Evolutionary conservation across 2,113 vertebrate genomes (phyloP), one percentile per base, ranked within the genome.

Genomic region (Solea senegalensis): DNA sequence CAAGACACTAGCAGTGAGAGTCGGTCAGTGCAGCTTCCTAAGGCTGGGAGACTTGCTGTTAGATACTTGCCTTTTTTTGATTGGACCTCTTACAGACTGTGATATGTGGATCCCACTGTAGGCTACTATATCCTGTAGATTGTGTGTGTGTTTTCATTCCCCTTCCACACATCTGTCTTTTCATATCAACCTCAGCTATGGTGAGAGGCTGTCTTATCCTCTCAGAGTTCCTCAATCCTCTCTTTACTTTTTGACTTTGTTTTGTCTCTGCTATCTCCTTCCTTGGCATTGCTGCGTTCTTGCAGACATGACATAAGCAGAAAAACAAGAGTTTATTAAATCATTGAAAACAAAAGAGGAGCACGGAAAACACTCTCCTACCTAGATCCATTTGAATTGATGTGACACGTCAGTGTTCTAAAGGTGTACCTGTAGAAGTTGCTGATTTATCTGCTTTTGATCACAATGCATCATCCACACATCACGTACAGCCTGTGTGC

Each of bases 371-470:
- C 60, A 3, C 66, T 75, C n/a, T 74, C 64, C 67, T 84, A 54
- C 69, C 67, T 74, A 76, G 72, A 81, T 88, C 75, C 80, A 60
- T 88, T 83, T 88, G 76, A 91, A 88, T 90, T 91, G 86, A 92
- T 90, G 89, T 60, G 70, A 70, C 74, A 76, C 58, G 78, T 91
- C 86, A 86, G 85, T 85, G 76, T 91, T 89, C 84, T 72, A 85
- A 90, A 91, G 88, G 80, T 91, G 73, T 80, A 79, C 82, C 87
- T 86, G 78, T 87, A 83, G 78, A 82, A 91, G 83, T 83, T 86
- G 76, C 87, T 92, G 93, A 93, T 92, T 89, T 92, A 92, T 91
- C 81, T 67, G 61, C 80, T 73, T 89, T 92, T 85, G 53, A 43
- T 78, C 71, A 84, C 58, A 65, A 89, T 91, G 84, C 66, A 90